phyloP scores from a whole-genome alignment of 2,888 invertebrate species.

The Acleris laterana region DNA sequence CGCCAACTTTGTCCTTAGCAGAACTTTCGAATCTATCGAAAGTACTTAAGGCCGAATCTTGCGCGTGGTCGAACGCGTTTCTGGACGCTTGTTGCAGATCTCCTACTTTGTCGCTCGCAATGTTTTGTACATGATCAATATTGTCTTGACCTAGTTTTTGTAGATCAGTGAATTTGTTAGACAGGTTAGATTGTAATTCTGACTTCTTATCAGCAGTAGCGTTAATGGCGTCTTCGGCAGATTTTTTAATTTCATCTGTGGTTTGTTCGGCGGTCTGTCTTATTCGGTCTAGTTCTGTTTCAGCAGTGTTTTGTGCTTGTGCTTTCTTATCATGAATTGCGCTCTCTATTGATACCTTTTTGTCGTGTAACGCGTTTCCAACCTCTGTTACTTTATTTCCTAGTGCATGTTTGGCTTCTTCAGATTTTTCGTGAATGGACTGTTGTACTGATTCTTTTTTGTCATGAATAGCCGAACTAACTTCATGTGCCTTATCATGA shows the following conservation, averaged over 20 bases:
- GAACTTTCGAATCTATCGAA: slow-evolving; percentile 79
- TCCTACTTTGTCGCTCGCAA: slow-evolving; percentile 52
- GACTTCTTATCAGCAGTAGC: slow-evolving; percentile 64
- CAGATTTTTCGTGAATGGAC: slow-evolving; percentile 25
- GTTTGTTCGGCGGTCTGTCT: slow-evolving; percentile 73
- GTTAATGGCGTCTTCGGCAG: slow-evolving; percentile 71
- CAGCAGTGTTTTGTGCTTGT: slow-evolving; percentile 51
- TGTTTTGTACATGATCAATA: slow-evolving; percentile 55
- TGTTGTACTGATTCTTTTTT: slow-evolving; percentile 41
- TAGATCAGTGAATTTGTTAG: slow-evolving; percentile 52
- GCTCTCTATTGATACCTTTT: slow-evolving; percentile 42
- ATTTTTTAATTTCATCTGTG: slow-evolving; percentile 74
- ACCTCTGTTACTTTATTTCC: slow-evolving; percentile 42
- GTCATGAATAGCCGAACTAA: slow-evolving; percentile 19
- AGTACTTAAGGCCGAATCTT: slow-evolving; percentile 76
- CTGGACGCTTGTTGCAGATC: slow-evolving; percentile 65
- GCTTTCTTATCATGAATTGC: slow-evolving; percentile 43
- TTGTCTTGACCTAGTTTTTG: slow-evolving; percentile 56
- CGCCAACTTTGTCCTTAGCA: slow-evolving; percentile 73
- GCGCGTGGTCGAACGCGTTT: slow-evolving; percentile 68
- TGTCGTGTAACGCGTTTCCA: slow-evolving; percentile 43
- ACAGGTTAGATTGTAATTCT: slow-evolving; percentile 58
- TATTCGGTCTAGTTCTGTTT: slow-evolving; percentile 70
- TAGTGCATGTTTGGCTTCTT: slow-evolving; percentile 41
- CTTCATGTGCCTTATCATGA: slow-evolving; percentile 41